phyloP scores from a whole-genome alignment of 2,888 invertebrate species.

The Tipula confusa region DNA sequence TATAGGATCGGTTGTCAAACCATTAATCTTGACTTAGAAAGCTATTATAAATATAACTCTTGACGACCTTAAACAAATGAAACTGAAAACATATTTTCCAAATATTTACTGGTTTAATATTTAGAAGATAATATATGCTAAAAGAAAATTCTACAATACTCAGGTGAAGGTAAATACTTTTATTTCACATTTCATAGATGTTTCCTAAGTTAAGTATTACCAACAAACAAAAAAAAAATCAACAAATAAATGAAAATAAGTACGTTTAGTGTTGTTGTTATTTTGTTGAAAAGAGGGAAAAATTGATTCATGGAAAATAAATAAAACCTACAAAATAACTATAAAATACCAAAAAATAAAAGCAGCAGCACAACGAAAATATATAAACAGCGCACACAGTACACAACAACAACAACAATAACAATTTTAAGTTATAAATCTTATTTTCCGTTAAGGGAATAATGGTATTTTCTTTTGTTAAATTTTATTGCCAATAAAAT shows the following conservation, averaged over 20 bases:
- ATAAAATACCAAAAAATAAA: not conserved
- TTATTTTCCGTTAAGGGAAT: not conserved
- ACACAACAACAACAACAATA: not conserved
- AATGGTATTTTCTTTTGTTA: not conserved
- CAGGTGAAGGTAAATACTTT: not conserved
- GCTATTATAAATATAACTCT: too few relatives aligned
- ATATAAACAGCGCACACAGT: not conserved
- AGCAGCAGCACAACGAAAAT: not conserved
- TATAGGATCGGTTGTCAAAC: too few relatives aligned
- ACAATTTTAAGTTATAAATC: slow-evolving; percentile 25
- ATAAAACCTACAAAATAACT: not conserved
- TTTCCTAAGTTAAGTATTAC: not conserved
- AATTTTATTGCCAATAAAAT: not conserved
- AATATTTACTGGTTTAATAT: too few relatives aligned
- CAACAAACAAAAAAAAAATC: not conserved
- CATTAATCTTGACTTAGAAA: too few relatives aligned
- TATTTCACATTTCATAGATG: not conserved
- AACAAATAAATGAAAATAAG: not conserved
- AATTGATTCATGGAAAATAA: not conserved
- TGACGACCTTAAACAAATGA: too few relatives aligned
- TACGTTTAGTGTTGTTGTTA: not conserved
- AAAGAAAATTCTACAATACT: too few relatives aligned
- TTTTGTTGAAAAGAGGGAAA: not conserved
- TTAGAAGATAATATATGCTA: too few relatives aligned
- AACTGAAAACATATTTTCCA: too few relatives aligned